Evolutionary conservation across 1,140 invertebrate species (phyloP), one percentile per base, ranked within the genome.

Genomic region (Drosophila melanogaster): DNA sequence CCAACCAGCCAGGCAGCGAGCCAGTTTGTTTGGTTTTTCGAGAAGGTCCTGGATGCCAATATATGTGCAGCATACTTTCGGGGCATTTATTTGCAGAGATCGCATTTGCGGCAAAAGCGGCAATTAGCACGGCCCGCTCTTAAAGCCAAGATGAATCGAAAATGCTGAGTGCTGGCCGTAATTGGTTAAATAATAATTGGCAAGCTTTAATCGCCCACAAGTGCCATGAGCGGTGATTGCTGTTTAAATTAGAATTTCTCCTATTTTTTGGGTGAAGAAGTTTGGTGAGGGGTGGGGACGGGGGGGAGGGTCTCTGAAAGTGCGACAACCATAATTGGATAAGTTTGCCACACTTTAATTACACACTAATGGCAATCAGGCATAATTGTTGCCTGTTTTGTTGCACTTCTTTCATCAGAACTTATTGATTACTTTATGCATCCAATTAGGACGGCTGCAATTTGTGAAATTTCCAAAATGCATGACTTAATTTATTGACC

Each of bases 81-180:
- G 22, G 41, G 19, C 66, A 70, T 70, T 67, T 71, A 71, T 71
- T 70, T 57, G 41, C 64, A 47, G 43, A 71, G 41, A 70, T 71
- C 65, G 65, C 66, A 70, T 70, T 70, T 70, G 64, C 41, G 65
- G 64, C 46, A 41, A 46, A 67, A 47, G 66, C 66, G 64, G 67
- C 67, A 71, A 71, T 71, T 71, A 71, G 65, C 65, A 70, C 37
- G 44, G 35, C 59, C 24, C 8, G 17, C 24, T 17, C 50, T 69
- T 69, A 70, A 70, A 69, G 64, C 30, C 19, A 11, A 67, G 35
- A 46, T 69, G 37, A 71, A 70, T 71, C 67, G 65, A 67, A 65
- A 44, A 3, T 14, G 6, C 14, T 4, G 8, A 17, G 4, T 15
- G 8, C n/a, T 11, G n/a, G 26, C 56, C 59, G 43, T 54, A 44